These are phyloP conservation scores for Micromussa lordhowensis DNA, from an alignment of 92 coral and sea anemone species.

Conservation along the genomic window DNA sequence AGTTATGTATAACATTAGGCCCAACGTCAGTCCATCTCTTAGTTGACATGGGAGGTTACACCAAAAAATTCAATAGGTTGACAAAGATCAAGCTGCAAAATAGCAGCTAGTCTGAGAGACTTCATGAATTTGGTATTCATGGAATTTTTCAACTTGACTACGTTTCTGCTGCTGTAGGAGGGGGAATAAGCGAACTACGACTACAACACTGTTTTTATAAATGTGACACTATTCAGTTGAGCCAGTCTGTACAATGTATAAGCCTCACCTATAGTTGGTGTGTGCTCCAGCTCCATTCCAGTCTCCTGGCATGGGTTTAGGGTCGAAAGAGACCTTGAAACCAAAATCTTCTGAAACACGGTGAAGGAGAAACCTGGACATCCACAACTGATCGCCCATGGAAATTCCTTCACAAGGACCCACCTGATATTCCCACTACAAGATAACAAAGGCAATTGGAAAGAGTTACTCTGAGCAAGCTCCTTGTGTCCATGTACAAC, in stretches of 20 bases:
- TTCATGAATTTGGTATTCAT: too few species aligned
- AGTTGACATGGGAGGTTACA: too few species aligned
- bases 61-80: too few species aligned
- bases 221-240: neutral
- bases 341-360: conserved; percentile 99
- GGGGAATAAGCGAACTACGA: neutral
- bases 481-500: too few species aligned
- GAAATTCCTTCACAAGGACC: conserved; percentile 98
- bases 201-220: too few species aligned
- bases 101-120: too few species aligned
- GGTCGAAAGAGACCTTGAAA: conserved; percentile 84
- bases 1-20: too few species aligned
- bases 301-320: conserved; percentile 98
- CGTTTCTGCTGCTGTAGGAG: neutral
- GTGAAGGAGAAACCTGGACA: conserved; percentile 87
- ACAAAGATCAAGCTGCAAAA: too few species aligned
- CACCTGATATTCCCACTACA: conserved; percentile 96
- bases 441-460: neutral
- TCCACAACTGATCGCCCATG: conserved; percentile 99
- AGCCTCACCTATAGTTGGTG: conserved; percentile 92
- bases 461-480: neutral
- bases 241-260: neutral
- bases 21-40: too few species aligned
- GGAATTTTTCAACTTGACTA: too few species aligned
- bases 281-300: conserved; percentile 99